Evolutionary conservation across 2,888 invertebrate species (phyloP).

Genomic region (Atrina japonica): DNA sequence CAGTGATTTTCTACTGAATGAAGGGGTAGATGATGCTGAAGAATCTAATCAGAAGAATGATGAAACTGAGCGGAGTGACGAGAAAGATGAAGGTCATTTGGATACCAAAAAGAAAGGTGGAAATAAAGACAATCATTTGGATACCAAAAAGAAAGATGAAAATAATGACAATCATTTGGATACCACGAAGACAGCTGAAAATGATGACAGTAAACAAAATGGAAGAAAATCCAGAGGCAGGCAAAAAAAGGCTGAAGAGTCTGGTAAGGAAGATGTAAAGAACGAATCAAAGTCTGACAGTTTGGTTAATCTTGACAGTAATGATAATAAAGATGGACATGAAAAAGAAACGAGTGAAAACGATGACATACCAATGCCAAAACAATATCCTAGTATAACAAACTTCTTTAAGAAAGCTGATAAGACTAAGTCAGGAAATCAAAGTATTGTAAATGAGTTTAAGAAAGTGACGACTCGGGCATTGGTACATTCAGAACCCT

Average conservation of each 20-base stretch:
- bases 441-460: neutral
- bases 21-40: neutral
- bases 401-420: constrained; percentile 38
- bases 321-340: neutral
- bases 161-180: no score
- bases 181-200: no score
- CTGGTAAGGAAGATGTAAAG: neutral
- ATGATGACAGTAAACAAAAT: neutral
- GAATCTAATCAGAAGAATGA: neutral
- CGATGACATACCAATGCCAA: constrained; percentile 24
- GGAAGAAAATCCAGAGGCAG: no score
- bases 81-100: no score
- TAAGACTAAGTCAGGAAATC: constrained; percentile 2
- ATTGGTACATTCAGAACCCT: constrained; percentile 46
- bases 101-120: no score
- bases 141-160: no score
- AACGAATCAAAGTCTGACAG: neutral
- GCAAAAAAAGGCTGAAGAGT: neutral
- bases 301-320: neutral
- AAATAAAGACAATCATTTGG: no score
- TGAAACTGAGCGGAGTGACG: neutral
- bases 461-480: constrained; percentile 43
- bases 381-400: constrained; percentile 39
- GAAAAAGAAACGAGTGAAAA: neutral
- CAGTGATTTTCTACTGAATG: constrained; percentile 32